Percentiles rank a stretch among this genome's conserved stretches.
These are phyloP conservation scores for Chloropsis cyanopogon DNA, from an alignment of 2,113 vertebrate species.

Conservation along the genomic window DNA sequence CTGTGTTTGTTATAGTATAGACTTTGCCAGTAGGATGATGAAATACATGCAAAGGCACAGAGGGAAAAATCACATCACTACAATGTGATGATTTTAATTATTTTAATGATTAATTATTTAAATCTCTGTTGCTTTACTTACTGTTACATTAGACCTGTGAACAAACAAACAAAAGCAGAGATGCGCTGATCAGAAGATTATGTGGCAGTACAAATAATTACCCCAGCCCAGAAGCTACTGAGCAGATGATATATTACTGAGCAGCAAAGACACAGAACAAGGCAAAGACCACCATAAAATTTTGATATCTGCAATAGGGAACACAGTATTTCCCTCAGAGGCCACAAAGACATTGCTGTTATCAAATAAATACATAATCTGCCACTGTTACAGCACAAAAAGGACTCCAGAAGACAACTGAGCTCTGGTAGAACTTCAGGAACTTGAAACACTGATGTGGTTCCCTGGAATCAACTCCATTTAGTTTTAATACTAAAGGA, in stretches of 20 bases:
- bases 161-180: background rate
- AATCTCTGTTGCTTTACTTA: background rate
- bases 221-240: background rate
- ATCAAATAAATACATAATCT: background rate
- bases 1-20: background rate
- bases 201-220: background rate
- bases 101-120: background rate
- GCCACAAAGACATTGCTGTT: background rate
- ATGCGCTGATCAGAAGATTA: accelerated
- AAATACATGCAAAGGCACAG: background rate
- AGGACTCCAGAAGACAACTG: background rate
- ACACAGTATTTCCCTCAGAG: background rate
- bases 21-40: background rate
- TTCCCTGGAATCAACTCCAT: background rate
- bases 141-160: background rate
- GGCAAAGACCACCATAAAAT: background rate
- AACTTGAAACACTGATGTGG: background rate
- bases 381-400: background rate
- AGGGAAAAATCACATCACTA: background rate
- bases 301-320: background rate
- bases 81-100: background rate
- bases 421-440: background rate
- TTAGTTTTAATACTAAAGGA: background rate
- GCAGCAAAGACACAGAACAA: background rate
- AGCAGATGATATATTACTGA: background rate